Base-by-base conservation (phyloP, 1,140 invertebrate genomes). In the Temnothorax curvispinosus region DNA sequence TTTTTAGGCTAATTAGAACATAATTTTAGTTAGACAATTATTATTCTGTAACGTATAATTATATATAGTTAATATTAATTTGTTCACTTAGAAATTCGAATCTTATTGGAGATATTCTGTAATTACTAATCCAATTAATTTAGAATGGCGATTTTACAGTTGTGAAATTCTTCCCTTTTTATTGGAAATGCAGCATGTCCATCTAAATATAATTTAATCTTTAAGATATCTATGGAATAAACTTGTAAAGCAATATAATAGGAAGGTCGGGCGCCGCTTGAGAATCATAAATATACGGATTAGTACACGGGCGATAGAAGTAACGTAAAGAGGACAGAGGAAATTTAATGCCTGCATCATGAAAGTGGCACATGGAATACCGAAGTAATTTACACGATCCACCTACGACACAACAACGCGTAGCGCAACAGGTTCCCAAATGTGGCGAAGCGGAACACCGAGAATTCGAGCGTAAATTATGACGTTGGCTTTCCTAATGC, bases 401-500 rank as follows among this genome's bases (percentile, higher is more conserved):
- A 81, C 80, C 80, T 84, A 84, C 80, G 80, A 84, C n/a, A 27
- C 54, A 35, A n/a, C 69, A 35, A 35, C 58, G 18, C 60, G 76
- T 65, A 35, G 67, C 67, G 80, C 80, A 84, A 84, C 80, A 74
- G 80, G 69, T 84, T 84, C 80, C 80, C 80, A 32, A 84, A 54
- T 41, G 38, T 82, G 80, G 80, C 54, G 80, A 74, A 74, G 80
- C 67, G 67, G 80, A 82, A 82, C 64, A 62, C 52, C 8, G 52
- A 85, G 69, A 62, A 85, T 88, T 87, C 74, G 85, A 90, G 87
- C 85, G 78, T 82, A 86, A 91, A 76, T 91, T 88, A 90, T 82
- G 82, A 90, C 60, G 74, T 88, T 38, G 27, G 58, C 18, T 62
- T 60, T 47, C 54, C 77, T 90, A 90, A 91, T 90, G 84, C 89